Percentiles rank a stretch among this genome's conserved stretches.
Evolutionary conservation across 2,113 vertebrate species (phyloP).

Genomic region (Heterotis niloticus): DNA sequence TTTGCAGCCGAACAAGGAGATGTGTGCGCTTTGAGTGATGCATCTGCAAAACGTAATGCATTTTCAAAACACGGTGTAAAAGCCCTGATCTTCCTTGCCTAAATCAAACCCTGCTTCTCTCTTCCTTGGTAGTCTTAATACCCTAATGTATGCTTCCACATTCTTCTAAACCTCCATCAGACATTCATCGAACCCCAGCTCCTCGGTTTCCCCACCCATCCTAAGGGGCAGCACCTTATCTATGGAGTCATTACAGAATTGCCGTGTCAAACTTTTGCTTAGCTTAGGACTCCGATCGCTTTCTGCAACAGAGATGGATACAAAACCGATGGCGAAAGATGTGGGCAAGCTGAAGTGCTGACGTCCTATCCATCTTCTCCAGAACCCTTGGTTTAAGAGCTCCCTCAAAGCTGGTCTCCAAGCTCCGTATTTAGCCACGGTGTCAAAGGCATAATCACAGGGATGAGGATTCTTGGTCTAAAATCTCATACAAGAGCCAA

Average conservation of each 20-base stretch:
- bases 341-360: neutral
- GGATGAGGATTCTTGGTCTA: neutral
- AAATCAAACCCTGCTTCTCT: neutral
- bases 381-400: neutral
- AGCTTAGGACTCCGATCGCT: neutral
- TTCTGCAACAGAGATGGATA: neutral
- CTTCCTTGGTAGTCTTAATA: neutral
- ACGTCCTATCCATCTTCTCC: conserved; percentile 4
- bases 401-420: neutral
- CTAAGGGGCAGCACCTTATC: neutral
- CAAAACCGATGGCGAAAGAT: neutral
- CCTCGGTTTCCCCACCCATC: neutral
- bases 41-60: neutral
- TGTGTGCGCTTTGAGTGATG: neutral
- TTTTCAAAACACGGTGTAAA: neutral
- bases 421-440: neutral
- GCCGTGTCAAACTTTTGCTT: neutral
- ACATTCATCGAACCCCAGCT: neutral
- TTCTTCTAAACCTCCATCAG: neutral
- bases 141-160: neutral
- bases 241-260: neutral
- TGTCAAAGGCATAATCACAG: conserved; percentile 7
- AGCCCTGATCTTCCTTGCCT: conserved; percentile 29
- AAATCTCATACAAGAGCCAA: conserved; percentile 4
- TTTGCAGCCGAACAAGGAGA: neutral